These are phyloP conservation scores for Coturnix japonica DNA, from an alignment of 2,113 vertebrate genomes.

Conservation along the genomic window DNA sequence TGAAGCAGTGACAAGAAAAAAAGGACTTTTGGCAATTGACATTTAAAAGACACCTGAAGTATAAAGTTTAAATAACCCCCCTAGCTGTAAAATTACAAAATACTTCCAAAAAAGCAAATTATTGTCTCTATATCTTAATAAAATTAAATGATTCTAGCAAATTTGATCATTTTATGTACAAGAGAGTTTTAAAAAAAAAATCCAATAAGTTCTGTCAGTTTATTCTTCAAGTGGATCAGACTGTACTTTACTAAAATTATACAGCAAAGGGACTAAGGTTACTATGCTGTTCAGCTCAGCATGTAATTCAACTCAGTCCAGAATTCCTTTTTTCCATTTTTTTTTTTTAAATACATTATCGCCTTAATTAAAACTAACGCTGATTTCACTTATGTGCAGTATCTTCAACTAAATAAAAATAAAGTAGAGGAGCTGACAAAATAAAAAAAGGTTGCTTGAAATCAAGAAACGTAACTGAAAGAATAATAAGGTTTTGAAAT, in stretches of 20 bases:
- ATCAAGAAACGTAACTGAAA: not conserved
- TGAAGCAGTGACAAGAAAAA: not conserved
- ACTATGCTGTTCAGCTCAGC: not conserved
- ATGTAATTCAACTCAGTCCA: not conserved
- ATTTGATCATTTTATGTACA: not conserved
- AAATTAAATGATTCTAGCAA: not conserved
- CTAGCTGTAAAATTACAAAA: not conserved
- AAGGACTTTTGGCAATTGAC: not conserved
- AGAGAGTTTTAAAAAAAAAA: not conserved
- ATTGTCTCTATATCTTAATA: not conserved
- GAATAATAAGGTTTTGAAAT: not conserved
- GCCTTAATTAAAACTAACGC: not conserved
- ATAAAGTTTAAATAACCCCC: not conserved
- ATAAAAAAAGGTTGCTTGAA: not conserved
- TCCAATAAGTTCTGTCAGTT: not conserved
- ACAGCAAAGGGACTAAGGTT: not conserved
- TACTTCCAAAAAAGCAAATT: not conserved
- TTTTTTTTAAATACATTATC: not conserved
- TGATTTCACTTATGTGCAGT: not conserved
- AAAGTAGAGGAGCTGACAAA: not conserved
- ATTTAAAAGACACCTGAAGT: not conserved
- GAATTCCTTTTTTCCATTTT: not conserved
- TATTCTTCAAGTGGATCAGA: not conserved
- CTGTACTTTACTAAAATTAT: not conserved
- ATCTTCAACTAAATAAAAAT: not conserved